Evolutionary conservation across 2,797 vertebrate genomes (phyloP).

Genomic region (Rhinoraja longicauda): DNA sequence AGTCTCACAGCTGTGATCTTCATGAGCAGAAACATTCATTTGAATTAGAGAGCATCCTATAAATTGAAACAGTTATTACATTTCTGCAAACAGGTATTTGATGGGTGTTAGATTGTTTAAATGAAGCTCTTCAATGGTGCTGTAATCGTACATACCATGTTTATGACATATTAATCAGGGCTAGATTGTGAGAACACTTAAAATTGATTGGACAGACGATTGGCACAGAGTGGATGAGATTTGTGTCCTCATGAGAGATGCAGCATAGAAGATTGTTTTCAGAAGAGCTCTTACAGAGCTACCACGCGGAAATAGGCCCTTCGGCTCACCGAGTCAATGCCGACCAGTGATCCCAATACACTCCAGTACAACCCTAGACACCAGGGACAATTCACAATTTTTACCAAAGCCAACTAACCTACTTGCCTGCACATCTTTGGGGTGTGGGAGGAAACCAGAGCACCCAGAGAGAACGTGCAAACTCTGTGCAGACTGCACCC

Average conservation of each 20-base stretch:
- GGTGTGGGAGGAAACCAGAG: too few species aligned
- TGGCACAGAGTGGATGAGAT: neutral
- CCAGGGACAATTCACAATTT: neutral
- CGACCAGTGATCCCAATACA: too few species aligned
- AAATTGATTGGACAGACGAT: neutral
- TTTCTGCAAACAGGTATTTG: neutral
- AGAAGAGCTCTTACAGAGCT: neutral
- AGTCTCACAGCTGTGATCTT: neutral
- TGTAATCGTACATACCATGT: neutral
- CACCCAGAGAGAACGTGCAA: too few species aligned
- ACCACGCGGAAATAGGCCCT: too few species aligned
- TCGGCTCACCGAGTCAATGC: too few species aligned
- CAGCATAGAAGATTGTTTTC: neutral
- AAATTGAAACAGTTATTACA: slow-evolving; percentile 6
- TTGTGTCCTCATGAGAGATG: neutral
- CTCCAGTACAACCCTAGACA: too few species aligned
- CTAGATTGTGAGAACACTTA: neutral
- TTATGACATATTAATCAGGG: neutral
- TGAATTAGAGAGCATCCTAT: slow-evolving; percentile 9
- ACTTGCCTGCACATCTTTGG: too few species aligned
- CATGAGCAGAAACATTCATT: slow-evolving; percentile 7
- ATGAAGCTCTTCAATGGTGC: neutral
- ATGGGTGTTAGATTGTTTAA: slow-evolving; percentile 5
- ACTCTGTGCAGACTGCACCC: too few species aligned
- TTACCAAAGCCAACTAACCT: too few species aligned